Conservation (phyloP, 2,888 invertebrate genomes). For the Leptopilina drosophilae region DNA sequence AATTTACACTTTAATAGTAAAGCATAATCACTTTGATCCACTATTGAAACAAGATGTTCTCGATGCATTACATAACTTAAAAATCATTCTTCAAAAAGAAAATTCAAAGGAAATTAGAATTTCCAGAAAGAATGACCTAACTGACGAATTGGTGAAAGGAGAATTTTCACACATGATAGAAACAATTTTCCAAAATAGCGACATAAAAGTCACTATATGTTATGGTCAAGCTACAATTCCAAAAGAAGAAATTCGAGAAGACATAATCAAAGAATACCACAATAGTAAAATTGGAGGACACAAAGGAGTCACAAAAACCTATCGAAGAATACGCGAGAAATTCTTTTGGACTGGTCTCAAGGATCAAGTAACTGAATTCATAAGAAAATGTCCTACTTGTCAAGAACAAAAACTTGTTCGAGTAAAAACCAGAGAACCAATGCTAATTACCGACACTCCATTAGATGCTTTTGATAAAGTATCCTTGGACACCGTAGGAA, state of each 20-base stretch:
- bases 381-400: constrained; percentile 47
- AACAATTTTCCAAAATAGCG: not conserved
- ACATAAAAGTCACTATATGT: not conserved
- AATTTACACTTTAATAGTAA: not conserved
- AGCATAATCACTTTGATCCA: not conserved
- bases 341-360: constrained; percentile 55
- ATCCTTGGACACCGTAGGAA: not conserved
- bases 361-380: constrained; percentile 48
- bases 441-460: constrained; percentile 51
- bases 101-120: not conserved
- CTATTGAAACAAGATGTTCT: not conserved
- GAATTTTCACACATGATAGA: not conserved
- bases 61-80: not conserved
- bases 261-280: constrained; percentile 50
- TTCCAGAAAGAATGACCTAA: not conserved
- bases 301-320: constrained; percentile 55
- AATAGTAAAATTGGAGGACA: constrained; percentile 53
- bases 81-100: not conserved
- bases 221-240: not conserved
- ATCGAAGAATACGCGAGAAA: constrained; percentile 44
- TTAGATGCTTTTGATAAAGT: not conserved
- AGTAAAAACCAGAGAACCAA: constrained; percentile 46
- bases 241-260: not conserved
- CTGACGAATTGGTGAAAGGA: not conserved
- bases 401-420: constrained; percentile 48